Evolutionary conservation across 2,888 invertebrate genomes (phyloP).

Genomic region (Drosophila formosana): DNA sequence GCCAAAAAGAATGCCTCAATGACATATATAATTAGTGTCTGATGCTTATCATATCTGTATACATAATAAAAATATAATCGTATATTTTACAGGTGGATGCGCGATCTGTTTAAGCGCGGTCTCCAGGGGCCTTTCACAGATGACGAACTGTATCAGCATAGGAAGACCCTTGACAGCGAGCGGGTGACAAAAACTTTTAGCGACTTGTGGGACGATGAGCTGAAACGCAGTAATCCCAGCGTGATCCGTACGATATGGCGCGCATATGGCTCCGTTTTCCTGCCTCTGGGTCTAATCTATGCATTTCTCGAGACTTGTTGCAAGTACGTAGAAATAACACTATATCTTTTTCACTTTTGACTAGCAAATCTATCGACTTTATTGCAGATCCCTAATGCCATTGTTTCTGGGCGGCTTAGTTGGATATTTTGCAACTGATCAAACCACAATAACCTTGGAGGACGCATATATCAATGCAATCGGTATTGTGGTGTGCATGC

Average conservation of each 20-base stretch:
- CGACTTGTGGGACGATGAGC: slow-evolving; percentile 85
- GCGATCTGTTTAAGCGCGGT: slow-evolving; percentile 86
- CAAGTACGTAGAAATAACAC: slow-evolving; percentile 73
- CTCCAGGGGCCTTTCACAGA: slow-evolving; percentile 86
- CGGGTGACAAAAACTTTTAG: slow-evolving; percentile 85
- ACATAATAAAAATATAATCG: neutral
- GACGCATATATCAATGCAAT: slow-evolving; percentile 89
- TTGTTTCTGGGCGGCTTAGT: slow-evolving; percentile 89
- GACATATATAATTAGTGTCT: slow-evolving; percentile 17
- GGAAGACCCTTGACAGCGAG: slow-evolving; percentile 86
- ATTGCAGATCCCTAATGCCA: slow-evolving; percentile 88
- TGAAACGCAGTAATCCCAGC: slow-evolving; percentile 84
- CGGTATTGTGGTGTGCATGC: slow-evolving; percentile 87
- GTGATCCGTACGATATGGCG: slow-evolving; percentile 84
- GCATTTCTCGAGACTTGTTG: slow-evolving; percentile 79
- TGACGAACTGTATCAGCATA: slow-evolving; percentile 87
- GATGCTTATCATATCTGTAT: slow-evolving; percentile 11
- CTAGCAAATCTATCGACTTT: slow-evolving; percentile 21
- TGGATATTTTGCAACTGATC: slow-evolving; percentile 87
- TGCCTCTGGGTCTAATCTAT: slow-evolving; percentile 79
- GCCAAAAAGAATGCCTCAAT: neutral
- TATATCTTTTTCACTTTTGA: neutral
- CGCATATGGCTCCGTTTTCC: slow-evolving; percentile 85
- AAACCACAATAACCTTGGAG: slow-evolving; percentile 85
- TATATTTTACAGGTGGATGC: slow-evolving; percentile 83